These are phyloP conservation scores for Varanus salvator DNA, from an alignment of 2,113 vertebrate species.

Conservation along the genomic window DNA sequence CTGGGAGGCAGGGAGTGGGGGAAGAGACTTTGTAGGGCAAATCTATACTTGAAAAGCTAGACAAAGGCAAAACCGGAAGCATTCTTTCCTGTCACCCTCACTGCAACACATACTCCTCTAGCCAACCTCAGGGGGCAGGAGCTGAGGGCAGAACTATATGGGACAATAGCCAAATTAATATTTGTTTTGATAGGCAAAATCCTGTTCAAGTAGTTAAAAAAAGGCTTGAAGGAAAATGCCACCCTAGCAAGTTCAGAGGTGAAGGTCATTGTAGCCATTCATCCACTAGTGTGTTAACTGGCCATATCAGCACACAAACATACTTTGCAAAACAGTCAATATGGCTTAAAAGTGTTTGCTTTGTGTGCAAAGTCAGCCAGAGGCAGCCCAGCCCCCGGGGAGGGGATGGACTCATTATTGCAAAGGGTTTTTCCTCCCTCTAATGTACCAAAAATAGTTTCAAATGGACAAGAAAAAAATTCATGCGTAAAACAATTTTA, in stretches of 20 bases:
- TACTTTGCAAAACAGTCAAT: slow-evolving; percentile 69
- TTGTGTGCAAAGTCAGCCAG: slow-evolving; percentile 69
- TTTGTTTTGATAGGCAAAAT: slow-evolving; percentile 20
- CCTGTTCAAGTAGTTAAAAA: slow-evolving; percentile 20
- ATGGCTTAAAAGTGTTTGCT: slow-evolving; percentile 78
- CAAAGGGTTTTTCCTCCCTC: slow-evolving; percentile 79
- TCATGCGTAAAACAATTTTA: slow-evolving; percentile 65
- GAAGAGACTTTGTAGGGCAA: neutral
- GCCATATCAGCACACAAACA: slow-evolving; percentile 50
- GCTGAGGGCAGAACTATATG: neutral
- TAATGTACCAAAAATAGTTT: slow-evolving; percentile 57
- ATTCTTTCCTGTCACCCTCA: slow-evolving; percentile 6
- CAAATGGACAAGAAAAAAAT: slow-evolving; percentile 54
- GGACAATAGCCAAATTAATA: slow-evolving; percentile 6
- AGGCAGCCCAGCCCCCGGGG: slow-evolving; percentile 63
- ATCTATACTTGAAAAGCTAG: neutral
- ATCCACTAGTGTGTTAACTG: slow-evolving; percentile 7
- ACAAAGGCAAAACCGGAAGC: slow-evolving; percentile 9
- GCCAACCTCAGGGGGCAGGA: slow-evolving; percentile 5
- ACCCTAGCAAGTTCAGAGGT: slow-evolving; percentile 37
- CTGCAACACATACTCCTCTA: slow-evolving; percentile 15
- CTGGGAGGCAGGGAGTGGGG: too few species aligned
- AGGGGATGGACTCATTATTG: slow-evolving; percentile 81
- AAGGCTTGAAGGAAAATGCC: slow-evolving; percentile 30
- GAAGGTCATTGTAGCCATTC: slow-evolving; percentile 30